phyloP scores from a whole-genome alignment of 2,113 vertebrate genomes.

The Nicator chloris region DNA sequence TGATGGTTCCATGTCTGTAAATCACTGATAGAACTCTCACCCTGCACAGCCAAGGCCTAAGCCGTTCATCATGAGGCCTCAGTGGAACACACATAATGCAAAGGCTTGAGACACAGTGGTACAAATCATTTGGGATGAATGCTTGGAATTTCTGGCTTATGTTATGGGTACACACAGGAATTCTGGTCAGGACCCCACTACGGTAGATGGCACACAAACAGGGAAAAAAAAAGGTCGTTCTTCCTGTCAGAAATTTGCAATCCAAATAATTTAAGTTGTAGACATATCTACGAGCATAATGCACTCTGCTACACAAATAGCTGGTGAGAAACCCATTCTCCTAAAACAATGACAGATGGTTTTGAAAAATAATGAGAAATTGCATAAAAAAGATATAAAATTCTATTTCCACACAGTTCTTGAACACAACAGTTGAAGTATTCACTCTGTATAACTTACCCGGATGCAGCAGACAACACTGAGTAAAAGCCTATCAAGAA shows the following conservation, averaged over 20 bases:
- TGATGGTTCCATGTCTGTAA: background rate
- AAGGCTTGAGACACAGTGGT: background rate
- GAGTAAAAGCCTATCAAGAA: background rate
- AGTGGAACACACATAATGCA: background rate
- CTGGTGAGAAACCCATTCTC: background rate
- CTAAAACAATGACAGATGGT: background rate
- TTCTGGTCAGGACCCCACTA: background rate
- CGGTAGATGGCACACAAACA: background rate
- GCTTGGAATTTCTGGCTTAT: background rate
- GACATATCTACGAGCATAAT: background rate
- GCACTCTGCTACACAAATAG: background rate
- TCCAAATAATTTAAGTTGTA: background rate
- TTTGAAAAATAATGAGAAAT: background rate
- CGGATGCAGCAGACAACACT: background rate
- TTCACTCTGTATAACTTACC: background rate
- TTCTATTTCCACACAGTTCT: background rate
- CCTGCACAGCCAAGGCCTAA: background rate
- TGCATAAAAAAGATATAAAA: background rate
- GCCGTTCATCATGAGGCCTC: background rate
- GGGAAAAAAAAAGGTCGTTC: background rate
- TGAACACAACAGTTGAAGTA: background rate
- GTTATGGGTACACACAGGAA: background rate
- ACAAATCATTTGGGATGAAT: background rate
- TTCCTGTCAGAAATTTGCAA: background rate
- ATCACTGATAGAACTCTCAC: background rate